Base-by-base conservation (phyloP, 2,113 vertebrate genomes). In the Chamaea fasciata region DNA sequence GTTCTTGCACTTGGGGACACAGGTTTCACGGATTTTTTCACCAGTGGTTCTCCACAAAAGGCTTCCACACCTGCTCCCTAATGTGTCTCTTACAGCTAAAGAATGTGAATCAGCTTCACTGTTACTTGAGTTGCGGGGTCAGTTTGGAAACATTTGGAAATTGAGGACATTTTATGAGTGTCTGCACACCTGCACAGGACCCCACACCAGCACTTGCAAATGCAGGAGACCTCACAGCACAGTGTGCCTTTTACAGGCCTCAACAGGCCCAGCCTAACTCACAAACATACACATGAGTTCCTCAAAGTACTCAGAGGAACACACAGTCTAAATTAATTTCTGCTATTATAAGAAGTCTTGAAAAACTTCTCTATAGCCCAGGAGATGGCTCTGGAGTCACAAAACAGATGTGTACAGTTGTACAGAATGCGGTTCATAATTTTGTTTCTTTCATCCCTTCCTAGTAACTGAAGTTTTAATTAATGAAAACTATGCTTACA, bases 131-230 rank as follows among this genome's bases (percentile, higher is more conserved):
- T 97, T 46, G 95, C 94, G 98, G 96, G 97, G 98, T 95, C 98
- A 98, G 90, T 97, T 98, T 98, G 18, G 95, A 56, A 97, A 98
- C 97, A 97, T 79, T 95, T 98, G 86, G 97, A 98, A 95, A 98
- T 53, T 96, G 98, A 16, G 97, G 98, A 88, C 91, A 94, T n/a
- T 96, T 98, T 1, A 96, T 27, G 30, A 69, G 39, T 9, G 8
- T 55, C 47, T 62, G 53, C 11, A 3, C n/a, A 44, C 37, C 56
- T 82, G 37, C 50, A 31, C 28, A 24, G 44, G 41, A 8, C 9
- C 33, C 39, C 1, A 0, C 50, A 13, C 7, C 20, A 52, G 56
- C 20, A 22, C 28, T 3, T 28, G 24, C 44, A 26, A 13, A 10
- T 4, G 30, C 70, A 83, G 57, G 39, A 78, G 20, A 33, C 30